Evolutionary conservation across 2,113 vertebrate species (phyloP), one percentile per base, ranked within the genome.

Genomic region (Pelecanoides urinatrix): DNA sequence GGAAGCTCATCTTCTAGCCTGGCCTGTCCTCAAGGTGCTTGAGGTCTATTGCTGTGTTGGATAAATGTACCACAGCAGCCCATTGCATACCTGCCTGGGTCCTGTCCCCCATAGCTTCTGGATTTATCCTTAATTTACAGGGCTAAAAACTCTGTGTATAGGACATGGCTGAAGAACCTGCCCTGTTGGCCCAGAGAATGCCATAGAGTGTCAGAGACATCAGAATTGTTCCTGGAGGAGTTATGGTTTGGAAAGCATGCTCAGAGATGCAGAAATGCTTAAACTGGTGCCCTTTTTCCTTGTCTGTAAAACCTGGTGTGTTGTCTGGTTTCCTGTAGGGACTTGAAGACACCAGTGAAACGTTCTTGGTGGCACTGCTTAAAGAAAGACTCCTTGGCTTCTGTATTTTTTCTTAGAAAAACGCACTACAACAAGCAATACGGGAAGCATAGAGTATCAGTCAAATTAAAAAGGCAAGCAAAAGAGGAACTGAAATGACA

Each of bases 91-190:
- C 17, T 38, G 19, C 9, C 13, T 7, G 19, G 20, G 12, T 63
- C 45, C 16, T 34, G 49, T 66, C 59, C 22, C 13, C 34, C 1
- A 0, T 18, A 34, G 34, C 50, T 86, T 77, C 53, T 73, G 34
- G 27, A 18, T 78, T 94, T 52, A 47, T 45, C 34, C 40, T 86
- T 40, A 19, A 40, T 17, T 18, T 21, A 3, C 9, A 0, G 1
- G n/a, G 32, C 50, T 63, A 27, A 17, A 55, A 67, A 16, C 8
- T 14, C 36, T 2, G 1, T 0, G 1, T 15, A 0, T 16, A 52
- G 42, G 52, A 16, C 4, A 0, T 4, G 9, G 18, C 53, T 82
- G 76, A 50, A 53, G 72, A 66, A 42, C 27, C 22, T 42, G 38
- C 18, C 27, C 13, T 34, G 6, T 7, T 27, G 65, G 4, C 47